Evolutionary conservation across 2,797 vertebrate species (phyloP), one percentile per base, ranked within the genome.

Genomic region (Girardinus metallicus): DNA sequence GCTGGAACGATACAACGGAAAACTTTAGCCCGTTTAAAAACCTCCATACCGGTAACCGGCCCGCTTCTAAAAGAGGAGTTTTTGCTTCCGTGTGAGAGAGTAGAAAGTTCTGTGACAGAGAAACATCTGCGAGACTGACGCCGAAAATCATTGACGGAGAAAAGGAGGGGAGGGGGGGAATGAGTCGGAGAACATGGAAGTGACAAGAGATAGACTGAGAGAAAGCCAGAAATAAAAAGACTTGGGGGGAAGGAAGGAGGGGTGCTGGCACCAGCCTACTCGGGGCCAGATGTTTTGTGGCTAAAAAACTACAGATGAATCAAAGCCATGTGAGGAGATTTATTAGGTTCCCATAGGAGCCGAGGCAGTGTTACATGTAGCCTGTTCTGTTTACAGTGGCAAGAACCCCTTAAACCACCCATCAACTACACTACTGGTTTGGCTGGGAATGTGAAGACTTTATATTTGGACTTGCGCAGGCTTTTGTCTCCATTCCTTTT

Each of bases 311-410:
- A 88, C 86, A 95, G 94, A 94, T 94, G 94, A 95, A 95, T 95
- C 92, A 95, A 95, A 95, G 94, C 94, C 95, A 96, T 95, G 93
- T 95, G 95, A 95, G 92, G 94, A 94, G 93, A 94, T 95, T 95
- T 95, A 95, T 95, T 94, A 92, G 90, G 91, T 92, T 95, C 95
- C 95, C 94, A 93, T 93, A 92, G 93, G 95, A 95, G 95, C 89
- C 86, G 89, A 93, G 92, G 92, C 92, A 93, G 90, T 92, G 93
- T 95, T 94, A 95, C 95, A 95, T 93, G 92, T 90, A 94, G 93
- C 90, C 91, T 66, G 88, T 90, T 91, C 93, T 95, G 93, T 96
- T 96, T 95, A 95, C 94, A 94, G 93, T 95, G 94, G 95, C 94
- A 93, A 89, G 91, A 94, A 93, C 94, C 91, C 91, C 89, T n/a